phyloP scores from a whole-genome alignment of 2,113 vertebrate genomes.

The Gallinago jamesoni region DNA sequence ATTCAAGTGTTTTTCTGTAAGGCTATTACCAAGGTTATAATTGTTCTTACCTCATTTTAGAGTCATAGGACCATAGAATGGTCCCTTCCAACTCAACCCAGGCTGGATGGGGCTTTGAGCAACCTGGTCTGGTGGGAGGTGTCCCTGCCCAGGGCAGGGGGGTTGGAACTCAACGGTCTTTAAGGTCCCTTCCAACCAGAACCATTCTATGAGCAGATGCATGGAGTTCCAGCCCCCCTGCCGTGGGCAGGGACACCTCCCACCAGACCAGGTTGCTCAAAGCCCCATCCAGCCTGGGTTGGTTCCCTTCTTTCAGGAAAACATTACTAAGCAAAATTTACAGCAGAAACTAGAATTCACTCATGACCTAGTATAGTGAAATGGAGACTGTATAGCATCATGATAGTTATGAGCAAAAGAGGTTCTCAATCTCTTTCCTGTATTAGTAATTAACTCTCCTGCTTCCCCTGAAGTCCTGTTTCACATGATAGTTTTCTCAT shows the following conservation, averaged over 20 bases:
- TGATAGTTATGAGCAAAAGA: not conserved
- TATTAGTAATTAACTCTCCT: not conserved
- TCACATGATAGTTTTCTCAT: not conserved
- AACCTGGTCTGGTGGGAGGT: too few species aligned
- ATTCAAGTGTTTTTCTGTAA: not conserved
- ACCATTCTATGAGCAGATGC: too few species aligned
- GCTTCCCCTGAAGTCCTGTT: not conserved
- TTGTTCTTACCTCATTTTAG: not conserved
- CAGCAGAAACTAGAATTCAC: not conserved
- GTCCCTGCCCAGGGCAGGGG: too few species aligned
- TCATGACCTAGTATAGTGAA: not conserved
- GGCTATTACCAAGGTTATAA: not conserved
- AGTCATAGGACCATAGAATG: not conserved
- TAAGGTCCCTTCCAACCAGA: too few species aligned
- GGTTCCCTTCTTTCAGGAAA: not conserved
- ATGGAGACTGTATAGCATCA: not conserved
- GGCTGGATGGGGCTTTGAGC: too few species aligned
- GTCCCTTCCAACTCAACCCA: too few species aligned
- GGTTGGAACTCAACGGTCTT: too few species aligned
- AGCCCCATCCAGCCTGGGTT: not conserved
- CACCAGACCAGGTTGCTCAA: not conserved
- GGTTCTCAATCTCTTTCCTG: not conserved
- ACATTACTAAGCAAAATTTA: not conserved
- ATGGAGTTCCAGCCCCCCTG: not conserved
- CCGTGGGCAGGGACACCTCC: not conserved